These are phyloP conservation scores for Drosophila miranda DNA, from an alignment of 1,140 invertebrate species.

Conservation along the genomic window DNA sequence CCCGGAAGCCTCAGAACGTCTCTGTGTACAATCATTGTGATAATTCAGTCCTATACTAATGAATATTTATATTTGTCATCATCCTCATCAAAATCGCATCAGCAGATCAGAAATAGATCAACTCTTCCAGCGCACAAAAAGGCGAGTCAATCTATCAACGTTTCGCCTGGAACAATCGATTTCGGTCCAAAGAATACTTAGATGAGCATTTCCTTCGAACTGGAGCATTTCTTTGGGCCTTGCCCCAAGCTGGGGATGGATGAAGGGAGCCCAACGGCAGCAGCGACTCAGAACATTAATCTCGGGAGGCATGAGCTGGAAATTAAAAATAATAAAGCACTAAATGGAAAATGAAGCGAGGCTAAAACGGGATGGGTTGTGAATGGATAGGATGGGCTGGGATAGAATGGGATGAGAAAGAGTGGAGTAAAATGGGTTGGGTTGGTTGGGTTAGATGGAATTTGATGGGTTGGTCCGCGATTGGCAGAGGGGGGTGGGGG, in stretches of 20 bases:
- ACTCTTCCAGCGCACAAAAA: neutral
- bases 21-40: too few species aligned
- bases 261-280: conserved; percentile 16
- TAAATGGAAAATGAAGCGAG: conserved; percentile 73
- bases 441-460: conserved; percentile 20
- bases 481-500: too few species aligned
- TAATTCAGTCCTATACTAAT: neutral
- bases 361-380: conserved; percentile 3
- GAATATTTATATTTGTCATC: conserved; percentile 16
- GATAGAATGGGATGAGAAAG: neutral
- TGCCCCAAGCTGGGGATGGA: neutral
- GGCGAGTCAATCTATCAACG: too few species aligned
- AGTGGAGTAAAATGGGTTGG: conserved; percentile 1
- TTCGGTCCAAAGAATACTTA: neutral
- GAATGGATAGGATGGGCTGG: neutral
- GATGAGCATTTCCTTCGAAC: conserved; percentile 20
- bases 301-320: conserved; percentile 57
- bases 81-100: conserved; percentile 32
- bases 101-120: conserved; percentile 6
- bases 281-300: conserved; percentile 76
- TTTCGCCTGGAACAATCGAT: neutral
- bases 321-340: conserved; percentile 80
- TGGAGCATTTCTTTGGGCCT: conserved; percentile 15
- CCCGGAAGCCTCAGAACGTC: too few species aligned
- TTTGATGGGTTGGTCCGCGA: neutral